phyloP scores from a whole-genome alignment of 2,797 vertebrate genomes.

The Crypturellus tataupa region DNA sequence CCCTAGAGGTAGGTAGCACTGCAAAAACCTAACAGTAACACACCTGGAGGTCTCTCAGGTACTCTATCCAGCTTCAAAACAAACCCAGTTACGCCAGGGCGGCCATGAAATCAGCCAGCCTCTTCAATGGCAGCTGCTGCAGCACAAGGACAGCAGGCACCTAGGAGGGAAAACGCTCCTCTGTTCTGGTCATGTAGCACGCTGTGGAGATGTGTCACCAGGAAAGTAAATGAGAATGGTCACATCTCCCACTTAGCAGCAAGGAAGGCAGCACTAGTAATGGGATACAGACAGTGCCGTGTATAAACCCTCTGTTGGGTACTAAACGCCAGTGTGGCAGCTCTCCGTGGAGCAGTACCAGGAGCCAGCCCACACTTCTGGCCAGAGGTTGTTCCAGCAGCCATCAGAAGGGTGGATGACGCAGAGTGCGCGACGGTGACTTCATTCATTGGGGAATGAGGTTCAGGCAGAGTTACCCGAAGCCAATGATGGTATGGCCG shows the following conservation, averaged over 20 bases:
- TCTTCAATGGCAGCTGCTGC: not conserved
- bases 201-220: not conserved
- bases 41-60: not conserved
- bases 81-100: not conserved
- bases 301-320: not conserved
- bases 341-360: not conserved
- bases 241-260: rapidly evolving
- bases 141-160: rapidly evolving
- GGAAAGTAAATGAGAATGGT: not conserved
- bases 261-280: rapidly evolving
- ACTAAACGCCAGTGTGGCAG: rapidly evolving
- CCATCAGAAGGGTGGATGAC: slow-evolving; percentile 2
- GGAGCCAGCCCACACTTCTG: not conserved
- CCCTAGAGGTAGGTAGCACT: not conserved
- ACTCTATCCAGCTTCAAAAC: not conserved
- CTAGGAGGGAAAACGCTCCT: not conserved
- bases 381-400: not conserved
- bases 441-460: slow-evolving; percentile 7
- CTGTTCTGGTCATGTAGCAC: not conserved
- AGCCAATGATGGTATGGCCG: not conserved
- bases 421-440: rapidly evolving
- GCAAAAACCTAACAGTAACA: not conserved
- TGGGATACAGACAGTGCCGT: not conserved
- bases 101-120: not conserved
- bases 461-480: not conserved